A percentile compares a stretch with the other conserved stretches of the same genome.
Evolutionary conservation across 2,797 vertebrate species (phyloP).

Genomic region (Pachyuromys duprasi): DNA sequence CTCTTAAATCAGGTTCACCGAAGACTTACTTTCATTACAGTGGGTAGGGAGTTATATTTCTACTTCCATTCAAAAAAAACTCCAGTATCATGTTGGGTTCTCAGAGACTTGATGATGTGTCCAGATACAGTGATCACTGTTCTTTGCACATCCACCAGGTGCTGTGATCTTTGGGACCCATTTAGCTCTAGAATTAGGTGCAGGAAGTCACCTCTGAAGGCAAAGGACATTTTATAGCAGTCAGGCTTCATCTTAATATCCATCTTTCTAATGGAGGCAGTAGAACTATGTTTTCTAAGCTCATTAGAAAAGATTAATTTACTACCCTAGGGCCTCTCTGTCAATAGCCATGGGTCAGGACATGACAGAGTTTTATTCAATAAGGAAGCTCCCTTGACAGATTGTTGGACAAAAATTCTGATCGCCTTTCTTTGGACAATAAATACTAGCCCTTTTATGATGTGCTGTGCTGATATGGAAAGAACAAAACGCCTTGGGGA

Average conservation of each 20-base stretch:
- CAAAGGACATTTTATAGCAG: not conserved
- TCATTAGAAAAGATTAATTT: slow-evolving; percentile 50
- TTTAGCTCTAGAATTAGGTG: not conserved
- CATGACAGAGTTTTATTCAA: slow-evolving; percentile 9
- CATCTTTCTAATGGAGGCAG: not conserved
- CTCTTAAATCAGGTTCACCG: not conserved
- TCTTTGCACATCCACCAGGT: not conserved
- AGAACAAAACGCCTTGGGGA: not conserved
- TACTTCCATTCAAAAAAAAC: not conserved
- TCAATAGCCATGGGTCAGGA: slow-evolving; percentile 13
- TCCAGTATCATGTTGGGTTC: not conserved
- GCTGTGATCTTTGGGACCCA: not conserved
- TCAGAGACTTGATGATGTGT: not conserved
- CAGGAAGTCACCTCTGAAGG: not conserved
- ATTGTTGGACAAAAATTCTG: slow-evolving; percentile 32
- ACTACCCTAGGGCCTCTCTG: not conserved
- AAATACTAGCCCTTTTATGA: slow-evolving; percentile 55
- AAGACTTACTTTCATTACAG: not conserved
- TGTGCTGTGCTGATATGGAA: not conserved
- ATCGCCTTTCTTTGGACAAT: slow-evolving; percentile 27
- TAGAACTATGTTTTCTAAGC: slow-evolving; percentile 19
- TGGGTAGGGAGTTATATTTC: not conserved
- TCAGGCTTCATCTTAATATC: not conserved
- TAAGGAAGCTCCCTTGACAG: slow-evolving; percentile 31
- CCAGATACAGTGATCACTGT: not conserved